Percentiles rank a stretch among this genome's conserved stretches.
These are phyloP conservation scores for Ochropleura leucogaster DNA, from an alignment of 2,888 invertebrate genomes.

Conservation along the genomic window DNA sequence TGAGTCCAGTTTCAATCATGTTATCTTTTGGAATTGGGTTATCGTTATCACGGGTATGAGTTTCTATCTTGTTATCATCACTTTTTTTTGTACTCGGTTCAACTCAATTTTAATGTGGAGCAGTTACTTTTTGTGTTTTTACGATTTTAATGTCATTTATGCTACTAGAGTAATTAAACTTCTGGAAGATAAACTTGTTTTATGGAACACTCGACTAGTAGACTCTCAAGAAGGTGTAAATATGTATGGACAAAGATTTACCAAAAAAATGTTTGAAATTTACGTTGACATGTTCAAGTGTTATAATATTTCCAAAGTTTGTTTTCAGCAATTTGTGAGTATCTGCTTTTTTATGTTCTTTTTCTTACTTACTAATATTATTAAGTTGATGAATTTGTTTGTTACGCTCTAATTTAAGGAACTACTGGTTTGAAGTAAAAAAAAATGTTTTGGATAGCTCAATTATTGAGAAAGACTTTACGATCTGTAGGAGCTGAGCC, in stretches of 20 bases:
- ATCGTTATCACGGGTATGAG: not conserved
- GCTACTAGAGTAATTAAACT: slow-evolving; percentile 17
- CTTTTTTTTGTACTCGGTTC: not conserved
- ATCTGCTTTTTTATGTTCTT: too few species aligned
- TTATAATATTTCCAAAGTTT: not conserved
- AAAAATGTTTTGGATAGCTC: too few species aligned
- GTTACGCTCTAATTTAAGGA: too few species aligned
- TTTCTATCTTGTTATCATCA: not conserved
- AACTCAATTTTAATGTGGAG: not conserved
- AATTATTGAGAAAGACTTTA: too few species aligned
- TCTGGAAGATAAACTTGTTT: slow-evolving; percentile 14
- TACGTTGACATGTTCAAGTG: slow-evolving; percentile 23
- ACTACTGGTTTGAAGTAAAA: too few species aligned
- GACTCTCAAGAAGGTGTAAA: too few species aligned
- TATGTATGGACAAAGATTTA: not conserved
- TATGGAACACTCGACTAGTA: not conserved
- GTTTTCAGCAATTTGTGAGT: slow-evolving; percentile 9
- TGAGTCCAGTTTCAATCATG: not conserved
- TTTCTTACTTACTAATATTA: too few species aligned
- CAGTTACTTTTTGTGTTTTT: not conserved
- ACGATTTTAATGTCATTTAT: slow-evolving; percentile 36
- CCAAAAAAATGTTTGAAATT: slow-evolving; percentile 12
- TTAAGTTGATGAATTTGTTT: too few species aligned
- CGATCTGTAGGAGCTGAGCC: too few species aligned
- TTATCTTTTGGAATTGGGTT: slow-evolving; percentile 8